Percentiles rank a stretch among this genome's conserved stretches.
These are phyloP conservation scores for Poicephalus gulielmi DNA, from an alignment of 2,113 vertebrate species.

Conservation along the genomic window DNA sequence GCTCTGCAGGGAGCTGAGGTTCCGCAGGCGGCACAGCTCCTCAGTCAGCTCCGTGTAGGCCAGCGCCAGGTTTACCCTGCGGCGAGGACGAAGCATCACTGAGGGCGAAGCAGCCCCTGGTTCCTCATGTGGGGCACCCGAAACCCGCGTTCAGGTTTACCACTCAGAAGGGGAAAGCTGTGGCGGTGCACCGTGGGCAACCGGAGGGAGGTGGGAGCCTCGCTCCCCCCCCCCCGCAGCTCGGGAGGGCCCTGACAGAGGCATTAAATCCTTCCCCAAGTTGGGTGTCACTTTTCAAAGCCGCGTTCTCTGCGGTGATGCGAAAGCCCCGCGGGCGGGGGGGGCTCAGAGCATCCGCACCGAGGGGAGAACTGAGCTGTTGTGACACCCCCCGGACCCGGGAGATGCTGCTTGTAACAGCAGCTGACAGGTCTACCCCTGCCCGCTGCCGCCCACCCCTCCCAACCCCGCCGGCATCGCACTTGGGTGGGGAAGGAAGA, in stretches of 20 bases:
- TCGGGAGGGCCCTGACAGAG: neutral
- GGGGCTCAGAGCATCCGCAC: neutral
- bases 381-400: constrained; percentile 30
- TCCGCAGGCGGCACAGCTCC: constrained; percentile 88
- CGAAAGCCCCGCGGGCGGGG: neutral
- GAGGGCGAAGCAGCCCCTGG: neutral
- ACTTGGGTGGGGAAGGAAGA: fast-evolving
- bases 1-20: constrained; percentile 89
- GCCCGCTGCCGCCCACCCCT: neutral
- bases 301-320: neutral
- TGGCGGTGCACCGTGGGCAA: neutral
- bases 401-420: neutral
- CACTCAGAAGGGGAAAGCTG: neutral
- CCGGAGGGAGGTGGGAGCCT: neutral
- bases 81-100: neutral
- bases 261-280: neutral
- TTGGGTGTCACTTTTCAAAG: neutral
- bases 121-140: neutral
- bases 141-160: neutral
- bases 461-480: neutral
- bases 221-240: fast-evolving
- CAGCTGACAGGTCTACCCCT: neutral
- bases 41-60: constrained; percentile 96
- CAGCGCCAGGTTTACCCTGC: constrained; percentile 93
- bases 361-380: neutral